These are phyloP conservation scores for Lycocorax pyrrhopterus DNA, from an alignment of 2,113 vertebrate species.

Conservation along the genomic window DNA sequence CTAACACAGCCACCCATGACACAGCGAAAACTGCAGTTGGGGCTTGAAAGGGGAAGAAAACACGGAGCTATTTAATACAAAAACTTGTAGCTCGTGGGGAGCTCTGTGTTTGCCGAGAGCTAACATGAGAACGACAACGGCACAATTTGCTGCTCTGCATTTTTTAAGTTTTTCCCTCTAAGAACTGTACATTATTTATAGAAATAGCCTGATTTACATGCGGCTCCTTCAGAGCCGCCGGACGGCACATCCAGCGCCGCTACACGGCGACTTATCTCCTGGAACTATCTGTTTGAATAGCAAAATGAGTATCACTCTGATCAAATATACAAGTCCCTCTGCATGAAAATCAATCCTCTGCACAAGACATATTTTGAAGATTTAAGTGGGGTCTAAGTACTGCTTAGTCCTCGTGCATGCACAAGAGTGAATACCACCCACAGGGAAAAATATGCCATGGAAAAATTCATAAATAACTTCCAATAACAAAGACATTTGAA, in stretches of 20 bases:
- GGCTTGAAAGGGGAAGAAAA: neutral
- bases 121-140: neutral
- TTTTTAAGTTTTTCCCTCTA: neutral
- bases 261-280: neutral
- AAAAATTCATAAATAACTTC: conserved; percentile 36
- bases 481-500: conserved; percentile 51
- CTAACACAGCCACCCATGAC: neutral
- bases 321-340: neutral
- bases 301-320: neutral
- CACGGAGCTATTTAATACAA: neutral
- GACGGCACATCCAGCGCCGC: neutral
- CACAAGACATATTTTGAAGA: conserved; percentile 27
- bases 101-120: neutral
- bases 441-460: conserved; percentile 31
- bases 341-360: conserved; percentile 29
- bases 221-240: neutral
- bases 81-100: neutral
- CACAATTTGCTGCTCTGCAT: neutral
- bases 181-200: neutral
- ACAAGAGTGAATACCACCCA: conserved; percentile 35
- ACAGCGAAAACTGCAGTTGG: neutral
- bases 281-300: neutral
- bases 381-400: conserved; percentile 37
- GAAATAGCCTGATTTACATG: neutral
- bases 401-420: neutral